These are phyloP conservation scores for Rhynchonycteris naso DNA, from an alignment of 2,797 vertebrate genomes.

Conservation along the genomic window DNA sequence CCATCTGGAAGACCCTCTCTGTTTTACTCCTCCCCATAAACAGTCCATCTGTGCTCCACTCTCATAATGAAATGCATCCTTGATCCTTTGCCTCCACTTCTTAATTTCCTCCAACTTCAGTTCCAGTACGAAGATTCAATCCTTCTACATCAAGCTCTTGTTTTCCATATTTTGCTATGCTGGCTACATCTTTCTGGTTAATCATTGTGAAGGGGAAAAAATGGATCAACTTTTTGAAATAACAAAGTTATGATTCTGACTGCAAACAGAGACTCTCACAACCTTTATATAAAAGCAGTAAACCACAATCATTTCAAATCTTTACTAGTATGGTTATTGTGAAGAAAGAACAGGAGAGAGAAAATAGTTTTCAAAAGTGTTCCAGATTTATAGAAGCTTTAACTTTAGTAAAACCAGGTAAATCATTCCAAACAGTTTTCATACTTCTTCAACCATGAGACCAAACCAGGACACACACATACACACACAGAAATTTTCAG, in stretches of 20 bases:
- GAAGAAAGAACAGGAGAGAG: neutral
- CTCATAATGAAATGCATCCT: conserved; percentile 47
- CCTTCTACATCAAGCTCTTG: conserved; percentile 18
- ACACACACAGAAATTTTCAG: neutral
- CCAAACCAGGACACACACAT: conserved; percentile 68
- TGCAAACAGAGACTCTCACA: conserved; percentile 1
- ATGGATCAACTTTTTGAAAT: conserved; percentile 20
- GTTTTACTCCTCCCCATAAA: conserved; percentile 27
- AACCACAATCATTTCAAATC: conserved; percentile 56
- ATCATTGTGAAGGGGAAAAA: neutral
- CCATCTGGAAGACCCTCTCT: conserved; percentile 57
- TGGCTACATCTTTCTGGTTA: conserved; percentile 27
- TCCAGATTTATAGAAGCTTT: conserved; percentile 32
- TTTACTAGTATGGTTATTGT: conserved; percentile 50
- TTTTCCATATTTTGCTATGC: conserved; percentile 44
- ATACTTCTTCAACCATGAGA: conserved; percentile 44
- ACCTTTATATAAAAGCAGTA: conserved; percentile 30
- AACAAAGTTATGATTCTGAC: neutral
- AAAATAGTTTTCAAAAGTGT: conserved; percentile 49
- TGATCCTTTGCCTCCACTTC: conserved; percentile 51
- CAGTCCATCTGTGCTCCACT: conserved; percentile 42
- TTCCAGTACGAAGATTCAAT: conserved; percentile 10
- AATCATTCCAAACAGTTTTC: conserved; percentile 45
- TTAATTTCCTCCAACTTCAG: conserved; percentile 53
- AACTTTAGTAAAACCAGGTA: conserved; percentile 52